Conservation (phyloP, 2,113 vertebrate species). For the Meriones unguiculatus region DNA sequence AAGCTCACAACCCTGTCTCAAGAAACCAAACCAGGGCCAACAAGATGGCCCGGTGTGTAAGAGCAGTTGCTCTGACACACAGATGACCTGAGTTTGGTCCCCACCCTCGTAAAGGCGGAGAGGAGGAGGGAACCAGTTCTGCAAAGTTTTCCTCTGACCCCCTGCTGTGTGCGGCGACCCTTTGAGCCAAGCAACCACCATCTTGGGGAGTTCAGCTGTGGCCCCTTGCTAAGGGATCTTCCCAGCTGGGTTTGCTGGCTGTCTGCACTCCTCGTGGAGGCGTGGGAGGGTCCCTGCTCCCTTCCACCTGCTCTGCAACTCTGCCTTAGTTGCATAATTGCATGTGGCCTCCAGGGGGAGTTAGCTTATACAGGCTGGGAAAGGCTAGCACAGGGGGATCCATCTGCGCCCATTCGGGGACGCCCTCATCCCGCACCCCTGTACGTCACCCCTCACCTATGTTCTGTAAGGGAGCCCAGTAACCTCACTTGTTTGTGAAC, state of each 20-base stretch:
- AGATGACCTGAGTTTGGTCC: neutral
- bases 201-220: neutral
- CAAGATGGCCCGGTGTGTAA: neutral
- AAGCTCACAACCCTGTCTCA: neutral
- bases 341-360: neutral
- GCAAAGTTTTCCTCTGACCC: neutral
- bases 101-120: neutral
- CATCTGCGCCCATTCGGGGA: neutral
- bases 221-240: neutral
- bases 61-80: neutral
- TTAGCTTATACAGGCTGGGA: neutral
- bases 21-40: neutral
- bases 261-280: neutral
- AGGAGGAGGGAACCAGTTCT: neutral
- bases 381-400: neutral
- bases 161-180: neutral
- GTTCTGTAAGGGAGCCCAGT: neutral
- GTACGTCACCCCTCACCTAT: neutral
- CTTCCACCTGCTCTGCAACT: neutral
- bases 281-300: neutral
- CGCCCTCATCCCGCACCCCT: neutral
- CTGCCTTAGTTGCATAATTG: neutral
- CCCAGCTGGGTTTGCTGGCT: neutral
- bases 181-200: neutral
- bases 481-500: neutral